Base-by-base conservation (phyloP, 2,888 invertebrate species). In the Brachynemurus nebulosus region DNA sequence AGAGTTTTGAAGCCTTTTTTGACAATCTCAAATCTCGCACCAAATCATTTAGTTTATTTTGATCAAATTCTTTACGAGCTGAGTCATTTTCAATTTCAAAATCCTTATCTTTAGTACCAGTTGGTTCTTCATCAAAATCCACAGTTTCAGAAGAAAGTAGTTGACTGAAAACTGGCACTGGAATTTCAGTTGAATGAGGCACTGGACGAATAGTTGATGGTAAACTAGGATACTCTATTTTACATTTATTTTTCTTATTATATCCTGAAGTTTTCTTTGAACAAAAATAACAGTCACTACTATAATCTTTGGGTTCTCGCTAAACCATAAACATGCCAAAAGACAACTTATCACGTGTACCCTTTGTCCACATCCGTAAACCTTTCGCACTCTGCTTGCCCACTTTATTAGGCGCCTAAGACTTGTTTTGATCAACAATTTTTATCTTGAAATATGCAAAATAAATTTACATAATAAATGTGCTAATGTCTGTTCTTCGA, bases 351-450 rank as follows among this genome's bases (percentile, higher is more conserved):
- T 39, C 25, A 11, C 38, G 37, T 25, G 37, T 44, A 35, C 37
- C 44, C 38, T 14, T 51, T 14, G 37, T 46, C 47, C 52, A 53
- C 45, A 43, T 40, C 30, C 49, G 48, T 36, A 54, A 48, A 48
- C 45, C 21, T 47, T 49, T 49, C 25, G 47, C 45, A 40, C 42
- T 49, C 42, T 20, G 43, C 42, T 47, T 48, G 34, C 50, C 51
- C 23, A 49, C 48, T 16, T 45, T 53, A 23, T 23, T 50, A 35
- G 52, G 49, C 44, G 45, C 50, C 48, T 52, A 50, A 41, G 39
- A 40, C 47, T 53, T 52, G 39, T 51, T 44, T 44, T 47, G 45
- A 39, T 50, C 42, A 38, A 46, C 23, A 23, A 23, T 6, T 23
- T 23, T 23, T 9, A 23, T 7, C 9, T 23, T 23, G 23, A 23